Base-by-base conservation (phyloP, 1,140 invertebrate species). In the Tetragonula clypearis region DNA sequence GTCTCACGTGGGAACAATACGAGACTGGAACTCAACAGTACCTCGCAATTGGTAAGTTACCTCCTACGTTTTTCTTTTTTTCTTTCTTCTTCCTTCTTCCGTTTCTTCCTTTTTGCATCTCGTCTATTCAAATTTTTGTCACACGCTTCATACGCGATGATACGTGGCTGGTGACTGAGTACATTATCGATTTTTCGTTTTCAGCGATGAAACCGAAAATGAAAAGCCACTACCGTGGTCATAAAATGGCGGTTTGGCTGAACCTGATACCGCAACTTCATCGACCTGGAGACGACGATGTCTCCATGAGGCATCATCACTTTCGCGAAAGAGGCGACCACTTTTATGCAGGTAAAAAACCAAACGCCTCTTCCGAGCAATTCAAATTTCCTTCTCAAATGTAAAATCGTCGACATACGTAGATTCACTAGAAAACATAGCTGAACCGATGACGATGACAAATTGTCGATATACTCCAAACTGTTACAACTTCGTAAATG, bases 161-260 rank as follows among this genome's bases (percentile, higher is more conserved):
- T 41, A 12, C 0, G 8, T 14, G 21, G 23, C 12, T 14, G 4
- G 2, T 0, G 11, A 21, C 3, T 23, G 23, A 49, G 17, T 12
- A 1, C 5, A 2, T 15, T 19, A n/a, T 5, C 2, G 76, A 75
- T 68, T 62, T 23, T 21, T 58, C 58, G 88, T 96, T 95, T 95
- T 69, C 93, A 97, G 97, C 97, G 66, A 94, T 95, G 56, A 97
- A 97, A 89, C 95, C 96, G 4, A 96, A 96, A 86, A 97, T 97
- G 95, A 97, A 96, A 91, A 97, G 96, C 88, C 98, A 98, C 94
- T 99, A 98, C 93, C 96, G 98, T 21, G 98, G 98, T 6, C 97
- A 98, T 93, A 98, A 98, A 94, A 97, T 98, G 96, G 98, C 98
- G n/a, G 96, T 99, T 60, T 99, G 98, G 98, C 94, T 98, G 79